Base-by-base conservation (phyloP, 2,888 invertebrate species). In the Metallyticus violacea region DNA sequence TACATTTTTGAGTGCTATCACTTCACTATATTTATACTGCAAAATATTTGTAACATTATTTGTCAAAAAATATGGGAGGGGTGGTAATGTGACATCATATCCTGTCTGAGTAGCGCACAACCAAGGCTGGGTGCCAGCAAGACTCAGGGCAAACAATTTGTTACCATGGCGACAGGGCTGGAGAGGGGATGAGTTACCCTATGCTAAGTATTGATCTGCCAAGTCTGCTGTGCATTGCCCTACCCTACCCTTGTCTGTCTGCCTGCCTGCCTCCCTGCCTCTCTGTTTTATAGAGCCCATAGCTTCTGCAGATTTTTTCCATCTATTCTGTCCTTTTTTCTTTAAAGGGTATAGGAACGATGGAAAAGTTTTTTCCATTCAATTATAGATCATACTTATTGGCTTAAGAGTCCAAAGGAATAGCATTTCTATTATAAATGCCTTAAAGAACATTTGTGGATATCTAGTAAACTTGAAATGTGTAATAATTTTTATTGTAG, bases 111-210 rank as follows among this genome's bases (percentile, higher is more conserved):
- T 77, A 26, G 82, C 77, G 29, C 85, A 85, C 85, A 83, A 77
- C 80, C 85, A 85, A 82, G 82, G 85, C 82, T 80, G 85, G 88
- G 83, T 77, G 83, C 83, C 83, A 83, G 83, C 83, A 83, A 83
- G 83, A 83, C 83, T 83, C 83, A 86, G 88, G 88, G 88, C 88
- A 88, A 88, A 88, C 88, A 88, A 88, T 88, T 88, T 88, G 88
- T 88, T 88, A 86, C 88, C 88, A 88, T 88, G 88, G 88, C 80
- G 83, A 88, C 88, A 81, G 85, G 86, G 28, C 87, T 62, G 40
- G 40, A 62, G 40, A 77, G 77, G 83, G 83, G 76, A 77, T 77
- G 83, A 77, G 77, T 83, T 77, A 28, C 83, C 83, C 83, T 83
- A 77, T 83, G 83, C 83, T 77, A 83, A 83, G 83, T 83, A 83